Base-by-base conservation (phyloP, 2,113 vertebrate species). In the Nothoprocta perdicaria region DNA sequence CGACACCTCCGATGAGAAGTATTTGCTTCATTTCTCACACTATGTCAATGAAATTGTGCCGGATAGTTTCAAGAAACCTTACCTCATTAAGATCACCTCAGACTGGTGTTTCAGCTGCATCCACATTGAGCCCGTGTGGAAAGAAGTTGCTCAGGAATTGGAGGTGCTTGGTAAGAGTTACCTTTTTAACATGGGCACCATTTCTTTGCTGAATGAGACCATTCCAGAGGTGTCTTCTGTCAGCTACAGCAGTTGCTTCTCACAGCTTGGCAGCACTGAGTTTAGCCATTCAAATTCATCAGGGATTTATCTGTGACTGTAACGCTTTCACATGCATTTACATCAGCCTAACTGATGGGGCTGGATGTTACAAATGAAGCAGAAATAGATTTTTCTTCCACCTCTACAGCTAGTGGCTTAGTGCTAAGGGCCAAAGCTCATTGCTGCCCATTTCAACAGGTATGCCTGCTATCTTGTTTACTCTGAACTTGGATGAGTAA, bases 61-160 rank as follows among this genome's bases (percentile, higher is more conserved):
- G 0, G 98, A 99, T 62, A 99, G 98, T 71, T 99, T 98, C 97
- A 98, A 80, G 93, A 98, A 98, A 24, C 99, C 99, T 9, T 99
- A 99, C 97, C 98, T 99, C 96, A 99, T 99, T 48, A 99, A 99
- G 98, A 98, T 99, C 89, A 99, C 99, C 45, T 99, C 99, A 0
- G 99, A 99, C 72, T 99, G 99, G 99, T 99, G 99, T 96, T 99
- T 99, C 92, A 99, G 98, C 98, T 99, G 99, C 81, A 98, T 99
- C 97, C 99, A 99, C 88, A 99, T 99, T 0, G 99, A 99, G 96
- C 99, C 99, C 0, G 98, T 99, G 22, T 99, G 99, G 99, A 99
- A 99, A 74, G 99, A 99, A 71, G 98, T 98, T 3, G 98, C 98
- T 87, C 98, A 98, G 94, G 99, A 99, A 85, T 83, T 99, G 95